Evolutionary conservation across 2,113 vertebrate species (phyloP).

Genomic region (Kryptolebias marmoratus): DNA sequence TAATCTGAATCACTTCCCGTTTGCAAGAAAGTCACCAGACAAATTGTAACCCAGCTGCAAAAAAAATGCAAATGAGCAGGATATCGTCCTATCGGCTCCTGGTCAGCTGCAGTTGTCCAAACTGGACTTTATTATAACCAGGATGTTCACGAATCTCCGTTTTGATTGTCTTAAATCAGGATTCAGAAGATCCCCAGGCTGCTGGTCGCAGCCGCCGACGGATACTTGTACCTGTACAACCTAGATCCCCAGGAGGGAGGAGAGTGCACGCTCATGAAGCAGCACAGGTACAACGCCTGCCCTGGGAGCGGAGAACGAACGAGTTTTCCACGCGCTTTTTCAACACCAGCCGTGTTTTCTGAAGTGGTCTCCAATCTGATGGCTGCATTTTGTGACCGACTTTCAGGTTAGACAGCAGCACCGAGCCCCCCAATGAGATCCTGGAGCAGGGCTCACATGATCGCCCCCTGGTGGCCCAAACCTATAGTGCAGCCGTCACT

Average conservation of each 20-base stretch:
- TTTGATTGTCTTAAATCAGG: conserved; percentile 67
- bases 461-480: conserved; percentile 89
- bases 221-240: conserved; percentile 98
- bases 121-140: not conserved
- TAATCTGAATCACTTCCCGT: not conserved
- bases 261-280: conserved; percentile 97
- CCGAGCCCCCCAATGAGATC: conserved; percentile 92
- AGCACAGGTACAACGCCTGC: conserved; percentile 88
- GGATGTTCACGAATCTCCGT: not conserved
- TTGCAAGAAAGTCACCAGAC: not conserved
- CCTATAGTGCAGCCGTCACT: conserved; percentile 85
- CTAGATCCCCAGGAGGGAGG: conserved; percentile 97
- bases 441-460: conserved; percentile 93
- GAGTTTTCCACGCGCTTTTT: not conserved
- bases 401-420: conserved; percentile 91
- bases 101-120: not conserved
- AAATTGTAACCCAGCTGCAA: not conserved
- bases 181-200: conserved; percentile 98
- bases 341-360: too few relatives aligned
- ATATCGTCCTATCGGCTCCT: not conserved
- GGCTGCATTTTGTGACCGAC: not conserved
- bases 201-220: conserved; percentile 93
- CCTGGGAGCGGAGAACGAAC: not conserved
- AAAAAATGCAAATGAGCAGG: not conserved
- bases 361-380: not conserved